Evolutionary conservation across 2,888 invertebrate genomes (phyloP), one percentile per base, ranked within the genome.

Genomic region (Drosophila formosana): DNA sequence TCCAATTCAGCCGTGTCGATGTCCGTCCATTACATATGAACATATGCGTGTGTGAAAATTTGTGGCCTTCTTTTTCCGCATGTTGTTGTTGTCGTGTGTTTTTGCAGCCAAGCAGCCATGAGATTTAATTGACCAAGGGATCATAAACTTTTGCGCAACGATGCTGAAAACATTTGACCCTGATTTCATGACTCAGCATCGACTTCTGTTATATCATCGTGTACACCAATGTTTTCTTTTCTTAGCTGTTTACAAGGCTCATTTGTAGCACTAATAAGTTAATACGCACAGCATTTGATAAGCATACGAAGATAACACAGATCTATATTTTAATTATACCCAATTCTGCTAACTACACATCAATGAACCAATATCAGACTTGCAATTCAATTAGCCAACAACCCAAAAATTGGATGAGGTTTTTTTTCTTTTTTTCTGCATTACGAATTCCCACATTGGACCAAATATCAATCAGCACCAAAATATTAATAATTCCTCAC

Each of bases 51-150:
- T 64, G 71, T 50, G 37, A 57, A 75, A 66, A 75, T 60, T 57
- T 80, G 52, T 55, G 23, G 30, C 11, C 4, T 66, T n/a, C 41
- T 52, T 57, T 49, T 37, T 37, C 9, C 32, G 9, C 32, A 8
- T 30, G 30, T 30, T 32, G 32, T n/a, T 37, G n/a, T 37, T 2
- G n/a, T 37, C 37, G 37, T 37, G 37, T 37, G n/a, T 11, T 37
- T 56, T 66, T 49, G 71, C 65, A 72, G 68, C 60, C 53, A 60
- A 66, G 50, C 62, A 63, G 58, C 61, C 70, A 83, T 82, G 89
- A 89, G 90, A 91, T 91, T 92, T 91, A 92, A 92, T 91, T 92
- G 91, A 92, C 91, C 89, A 88, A 86, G 88, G 90, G 82, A 91
- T 90, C 90, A 90, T 91, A 90, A 91, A 90, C 81, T 89, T 89